A percentile compares a stretch with the other conserved stretches of the same genome.
Conservation (phyloP, 2,888 invertebrate species). For the Girardia tigrina region DNA sequence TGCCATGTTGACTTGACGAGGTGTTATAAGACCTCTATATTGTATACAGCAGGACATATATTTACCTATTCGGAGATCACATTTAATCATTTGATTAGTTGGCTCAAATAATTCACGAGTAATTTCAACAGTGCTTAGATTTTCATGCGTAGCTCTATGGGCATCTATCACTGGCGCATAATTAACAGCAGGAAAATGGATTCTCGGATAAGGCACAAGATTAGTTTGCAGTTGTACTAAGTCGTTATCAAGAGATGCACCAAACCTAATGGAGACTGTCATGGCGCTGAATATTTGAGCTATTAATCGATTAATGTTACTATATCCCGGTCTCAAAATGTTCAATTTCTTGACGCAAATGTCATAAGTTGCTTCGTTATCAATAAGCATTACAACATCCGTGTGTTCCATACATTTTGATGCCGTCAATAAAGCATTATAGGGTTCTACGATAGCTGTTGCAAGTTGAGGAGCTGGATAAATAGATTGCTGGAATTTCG, state of each 20-base stretch:
- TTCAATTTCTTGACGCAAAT: constrained; percentile 63
- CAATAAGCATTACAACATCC: constrained; percentile 62
- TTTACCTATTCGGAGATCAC: constrained; percentile 39
- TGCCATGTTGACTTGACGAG: constrained; percentile 43
- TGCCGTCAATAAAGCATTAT: constrained; percentile 82
- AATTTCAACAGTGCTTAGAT: constrained; percentile 42
- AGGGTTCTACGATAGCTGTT: constrained; percentile 49
- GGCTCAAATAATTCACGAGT: constrained; percentile 44
- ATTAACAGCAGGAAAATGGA: constrained; percentile 70
- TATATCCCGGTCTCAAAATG: constrained; percentile 70
- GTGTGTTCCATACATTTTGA: constrained; percentile 83
- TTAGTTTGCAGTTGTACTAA: constrained; percentile 52
- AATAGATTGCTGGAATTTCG: constrained; percentile 47
- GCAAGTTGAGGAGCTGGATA: constrained; percentile 44
- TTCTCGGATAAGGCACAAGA: constrained; percentile 53
- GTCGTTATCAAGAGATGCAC: constrained; percentile 52
- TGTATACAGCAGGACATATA: constrained; percentile 40
- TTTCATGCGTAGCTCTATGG: constrained; percentile 43
- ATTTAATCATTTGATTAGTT: constrained; percentile 42
- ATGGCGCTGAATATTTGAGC: constrained; percentile 61
- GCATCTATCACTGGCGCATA: constrained; percentile 53
- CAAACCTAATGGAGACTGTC: constrained; percentile 51
- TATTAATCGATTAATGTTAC: constrained; percentile 76
- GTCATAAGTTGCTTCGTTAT: constrained; percentile 46
- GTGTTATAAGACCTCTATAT: constrained; percentile 39